Conservation (phyloP, 1,140 invertebrate genomes). For the Tetramorium parvispinum region DNA sequence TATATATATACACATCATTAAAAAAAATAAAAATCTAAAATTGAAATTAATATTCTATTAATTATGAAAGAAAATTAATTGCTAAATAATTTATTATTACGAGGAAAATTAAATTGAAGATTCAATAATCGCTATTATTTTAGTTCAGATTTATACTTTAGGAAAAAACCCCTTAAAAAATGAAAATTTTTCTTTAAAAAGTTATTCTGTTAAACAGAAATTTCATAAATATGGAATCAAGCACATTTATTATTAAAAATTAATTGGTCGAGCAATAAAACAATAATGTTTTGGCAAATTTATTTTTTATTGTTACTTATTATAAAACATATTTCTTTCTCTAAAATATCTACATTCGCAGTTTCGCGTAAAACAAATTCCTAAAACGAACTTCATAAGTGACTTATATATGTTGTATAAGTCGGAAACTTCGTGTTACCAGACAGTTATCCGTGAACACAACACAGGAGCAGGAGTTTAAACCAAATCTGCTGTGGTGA, state of each 20-base stretch:
- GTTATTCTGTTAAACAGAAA: not conserved
- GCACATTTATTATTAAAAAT: not conserved
- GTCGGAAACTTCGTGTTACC: not conserved
- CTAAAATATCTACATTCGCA: not conserved
- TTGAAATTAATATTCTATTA: not conserved
- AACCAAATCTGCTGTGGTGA: conserved; percentile 40
- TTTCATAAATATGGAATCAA: not conserved
- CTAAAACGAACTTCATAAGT: not conserved
- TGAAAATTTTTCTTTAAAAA: not conserved
- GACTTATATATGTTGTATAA: not conserved
- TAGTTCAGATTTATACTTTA: not conserved
- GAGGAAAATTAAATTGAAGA: not conserved
- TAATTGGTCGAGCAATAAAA: not conserved
- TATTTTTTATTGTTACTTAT: not conserved
- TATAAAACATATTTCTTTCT: not conserved
- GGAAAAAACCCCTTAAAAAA: not conserved
- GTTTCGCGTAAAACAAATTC: not conserved
- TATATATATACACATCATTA: no score
- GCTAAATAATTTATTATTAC: not conserved
- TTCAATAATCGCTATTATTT: not conserved
- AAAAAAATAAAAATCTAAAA: not conserved
- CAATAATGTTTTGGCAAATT: not conserved
- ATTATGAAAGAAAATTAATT: not conserved
- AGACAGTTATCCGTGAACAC: not conserved
- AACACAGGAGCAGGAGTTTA: conserved; percentile 14